phyloP scores from a whole-genome alignment of 2,797 vertebrate species.

The Tinamus major region DNA sequence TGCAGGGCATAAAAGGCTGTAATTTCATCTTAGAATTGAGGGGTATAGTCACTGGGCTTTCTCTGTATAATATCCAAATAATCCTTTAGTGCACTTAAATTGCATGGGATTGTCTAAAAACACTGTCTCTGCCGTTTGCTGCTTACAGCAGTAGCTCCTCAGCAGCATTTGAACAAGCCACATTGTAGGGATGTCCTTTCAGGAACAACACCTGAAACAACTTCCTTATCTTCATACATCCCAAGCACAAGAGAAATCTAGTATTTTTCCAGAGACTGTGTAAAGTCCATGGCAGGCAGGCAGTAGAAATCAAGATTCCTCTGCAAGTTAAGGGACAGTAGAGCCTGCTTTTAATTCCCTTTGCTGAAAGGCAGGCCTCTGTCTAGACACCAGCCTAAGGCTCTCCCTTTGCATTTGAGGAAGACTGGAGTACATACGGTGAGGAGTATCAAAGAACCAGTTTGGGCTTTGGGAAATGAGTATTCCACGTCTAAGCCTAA shows the following conservation, averaged over 20 bases:
- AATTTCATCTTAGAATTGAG: constrained; percentile 25
- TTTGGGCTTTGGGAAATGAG: constrained; percentile 43
- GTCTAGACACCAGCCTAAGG: constrained; percentile 63
- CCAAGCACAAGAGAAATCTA: neutral
- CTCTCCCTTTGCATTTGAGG: constrained; percentile 16
- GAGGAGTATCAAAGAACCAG: constrained; percentile 57
- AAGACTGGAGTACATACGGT: neutral
- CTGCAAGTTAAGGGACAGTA: neutral
- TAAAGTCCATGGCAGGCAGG: neutral
- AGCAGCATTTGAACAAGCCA: neutral
- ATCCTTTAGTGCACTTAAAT: neutral
- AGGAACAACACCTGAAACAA: neutral
- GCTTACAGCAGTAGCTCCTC: neutral
- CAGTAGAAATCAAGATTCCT: neutral
- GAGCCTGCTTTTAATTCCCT: constrained; percentile 8
- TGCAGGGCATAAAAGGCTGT: neutral
- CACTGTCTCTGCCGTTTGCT: constrained; percentile 2
- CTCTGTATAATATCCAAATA: neutral
- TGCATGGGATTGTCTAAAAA: constrained; percentile 9
- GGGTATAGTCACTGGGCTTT: neutral
- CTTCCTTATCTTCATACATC: neutral
- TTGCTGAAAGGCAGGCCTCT: constrained; percentile 1
- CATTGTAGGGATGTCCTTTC: neutral
- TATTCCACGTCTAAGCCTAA: neutral
- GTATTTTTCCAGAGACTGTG: neutral